Conservation (phyloP, 2,888 invertebrate species). For the Cataglyphis albicans region DNA sequence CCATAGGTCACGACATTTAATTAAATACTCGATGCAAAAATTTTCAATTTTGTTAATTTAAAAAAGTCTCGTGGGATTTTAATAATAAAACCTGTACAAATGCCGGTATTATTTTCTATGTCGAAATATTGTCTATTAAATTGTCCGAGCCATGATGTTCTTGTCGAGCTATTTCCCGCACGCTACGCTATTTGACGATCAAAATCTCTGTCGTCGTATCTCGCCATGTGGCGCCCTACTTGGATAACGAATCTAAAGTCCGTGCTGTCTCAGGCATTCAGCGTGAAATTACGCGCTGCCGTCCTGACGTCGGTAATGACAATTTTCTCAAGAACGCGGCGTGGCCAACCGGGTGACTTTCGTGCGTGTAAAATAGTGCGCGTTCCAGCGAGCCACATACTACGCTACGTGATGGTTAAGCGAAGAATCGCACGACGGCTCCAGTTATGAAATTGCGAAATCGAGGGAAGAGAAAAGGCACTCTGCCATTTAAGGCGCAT, state of each 20-base stretch:
- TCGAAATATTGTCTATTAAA: background rate
- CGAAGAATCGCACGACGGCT: constrained; percentile 27
- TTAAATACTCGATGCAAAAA: background rate
- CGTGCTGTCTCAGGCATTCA: constrained; percentile 33
- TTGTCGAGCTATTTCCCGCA: constrained; percentile 20
- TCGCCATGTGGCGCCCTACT: constrained; percentile 41
- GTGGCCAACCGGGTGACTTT: constrained; percentile 52
- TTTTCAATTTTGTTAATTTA: background rate
- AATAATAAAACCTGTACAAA: background rate
- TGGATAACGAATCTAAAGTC: constrained; percentile 48
- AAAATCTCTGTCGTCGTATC: constrained; percentile 35
- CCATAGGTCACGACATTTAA: background rate
- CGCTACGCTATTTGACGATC: constrained; percentile 32
- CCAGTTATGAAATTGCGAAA: constrained; percentile 68
- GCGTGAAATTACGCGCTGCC: constrained; percentile 43
- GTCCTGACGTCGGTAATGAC: constrained; percentile 32
- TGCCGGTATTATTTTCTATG: background rate
- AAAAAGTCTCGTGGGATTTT: constrained; percentile 1
- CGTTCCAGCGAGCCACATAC: constrained; percentile 33
- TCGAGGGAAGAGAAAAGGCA: constrained; percentile 67
- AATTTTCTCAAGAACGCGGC: constrained; percentile 63
- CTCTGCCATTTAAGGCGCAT: constrained; percentile 71
- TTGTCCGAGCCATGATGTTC: background rate
- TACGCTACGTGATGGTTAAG: constrained; percentile 19
- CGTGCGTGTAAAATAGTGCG: constrained; percentile 50